These are phyloP conservation scores for Hydrozoanthus tunicans DNA, from an alignment of 64 coral and sea anemone species.

Conservation along the genomic window DNA sequence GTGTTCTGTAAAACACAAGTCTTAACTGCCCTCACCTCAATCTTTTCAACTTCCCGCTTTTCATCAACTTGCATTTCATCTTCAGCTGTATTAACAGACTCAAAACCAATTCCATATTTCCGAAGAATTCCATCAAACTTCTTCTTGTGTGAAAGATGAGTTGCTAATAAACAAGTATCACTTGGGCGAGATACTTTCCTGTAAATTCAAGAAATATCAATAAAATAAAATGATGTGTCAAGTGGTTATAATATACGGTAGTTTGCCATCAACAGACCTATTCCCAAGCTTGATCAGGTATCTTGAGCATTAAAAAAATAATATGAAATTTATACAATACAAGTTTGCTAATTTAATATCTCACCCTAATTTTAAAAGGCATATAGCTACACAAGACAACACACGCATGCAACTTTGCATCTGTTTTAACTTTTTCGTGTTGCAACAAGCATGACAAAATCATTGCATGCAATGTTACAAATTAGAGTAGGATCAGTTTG, in stretches of 20 bases:
- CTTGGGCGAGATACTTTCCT: neutral
- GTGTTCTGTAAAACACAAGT: no score
- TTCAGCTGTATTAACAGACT: constrained; percentile 64
- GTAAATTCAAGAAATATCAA: neutral
- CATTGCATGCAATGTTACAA: no score
- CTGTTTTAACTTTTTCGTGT: no score
- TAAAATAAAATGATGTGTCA: neutral
- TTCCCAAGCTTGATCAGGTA: no score
- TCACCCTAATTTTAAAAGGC: no score
- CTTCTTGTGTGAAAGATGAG: constrained; percentile 77
- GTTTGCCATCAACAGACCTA: no score
- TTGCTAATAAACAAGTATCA: constrained; percentile 74
- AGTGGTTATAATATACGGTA: no score
- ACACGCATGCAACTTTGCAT: no score
- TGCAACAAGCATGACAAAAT: no score
- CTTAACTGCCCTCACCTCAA: neutral
- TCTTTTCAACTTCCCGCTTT: constrained; percentile 51
- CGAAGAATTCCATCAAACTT: constrained; percentile 79
- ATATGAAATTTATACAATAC: neutral
- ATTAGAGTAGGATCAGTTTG: no score
- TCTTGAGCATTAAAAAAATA: neutral
- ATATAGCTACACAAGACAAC: no score
- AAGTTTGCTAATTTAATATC: neutral
- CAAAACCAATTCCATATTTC: constrained; percentile 84
- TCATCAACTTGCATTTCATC: constrained; percentile 43